Conservation (phyloP, 1,140 invertebrate genomes). For the Zophobas morio region DNA sequence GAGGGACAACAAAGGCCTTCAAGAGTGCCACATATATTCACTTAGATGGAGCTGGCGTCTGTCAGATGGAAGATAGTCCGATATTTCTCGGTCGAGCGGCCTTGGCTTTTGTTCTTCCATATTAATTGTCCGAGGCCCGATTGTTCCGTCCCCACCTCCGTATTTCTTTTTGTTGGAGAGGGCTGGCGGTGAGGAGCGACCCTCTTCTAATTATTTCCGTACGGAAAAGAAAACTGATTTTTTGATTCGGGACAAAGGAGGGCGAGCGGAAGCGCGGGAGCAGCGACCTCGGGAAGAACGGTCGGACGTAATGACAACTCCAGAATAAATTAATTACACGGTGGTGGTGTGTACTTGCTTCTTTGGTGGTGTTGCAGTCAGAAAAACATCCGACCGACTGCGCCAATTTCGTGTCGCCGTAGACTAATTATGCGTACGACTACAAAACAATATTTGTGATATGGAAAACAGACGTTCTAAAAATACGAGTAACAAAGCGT, state of each 20-base stretch:
- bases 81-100: slow-evolving; percentile 34
- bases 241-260: slow-evolving; percentile 5
- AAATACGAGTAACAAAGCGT: too few relatives aligned
- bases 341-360: too few relatives aligned
- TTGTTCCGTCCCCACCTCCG: slow-evolving; percentile 8
- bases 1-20: slow-evolving; percentile 8
- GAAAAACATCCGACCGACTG: too few relatives aligned
- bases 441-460: too few relatives aligned
- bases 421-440: too few relatives aligned
- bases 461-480: too few relatives aligned
- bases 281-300: not conserved
- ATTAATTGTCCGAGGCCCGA: slow-evolving; percentile 33
- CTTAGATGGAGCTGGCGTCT: slow-evolving; percentile 6
- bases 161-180: slow-evolving; percentile 7
- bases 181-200: not conserved
- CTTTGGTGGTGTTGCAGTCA: too few relatives aligned
- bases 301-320: too few relatives aligned
- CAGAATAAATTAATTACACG: too few relatives aligned
- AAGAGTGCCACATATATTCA: not conserved
- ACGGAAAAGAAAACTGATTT: slow-evolving; percentile 20
- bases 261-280: not conserved
- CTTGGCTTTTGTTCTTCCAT: slow-evolving; percentile 37
- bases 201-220: slow-evolving; percentile 18
- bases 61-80: slow-evolving; percentile 33
- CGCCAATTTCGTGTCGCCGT: too few relatives aligned